Conservation (phyloP, 2,888 invertebrate species). For the Caenorhabditis macrosperma region DNA sequence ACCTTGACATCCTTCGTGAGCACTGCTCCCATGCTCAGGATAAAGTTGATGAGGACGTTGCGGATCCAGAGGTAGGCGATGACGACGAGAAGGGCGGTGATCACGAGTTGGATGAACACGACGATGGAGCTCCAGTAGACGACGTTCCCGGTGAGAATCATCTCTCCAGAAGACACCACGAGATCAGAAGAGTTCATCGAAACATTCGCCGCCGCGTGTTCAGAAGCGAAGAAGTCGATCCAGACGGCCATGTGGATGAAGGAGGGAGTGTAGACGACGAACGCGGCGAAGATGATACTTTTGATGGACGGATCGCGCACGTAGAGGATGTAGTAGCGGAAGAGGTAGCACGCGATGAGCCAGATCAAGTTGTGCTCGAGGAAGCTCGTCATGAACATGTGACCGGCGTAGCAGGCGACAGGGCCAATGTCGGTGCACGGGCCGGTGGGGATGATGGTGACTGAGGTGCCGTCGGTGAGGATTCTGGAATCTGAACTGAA, state of each 20-base stretch:
- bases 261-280: slow-evolving; percentile 34
- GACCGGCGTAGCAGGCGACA: slow-evolving; percentile 38
- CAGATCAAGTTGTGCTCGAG: slow-evolving; percentile 50
- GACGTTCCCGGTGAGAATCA: slow-evolving; percentile 20
- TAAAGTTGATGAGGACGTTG: slow-evolving; percentile 40
- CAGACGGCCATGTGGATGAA: slow-evolving; percentile 41
- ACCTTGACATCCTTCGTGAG: slow-evolving; percentile 33
- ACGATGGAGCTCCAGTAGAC: slow-evolving; percentile 45
- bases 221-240: slow-evolving; percentile 34
- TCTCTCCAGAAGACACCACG: not conserved
- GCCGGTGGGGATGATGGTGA: slow-evolving; percentile 29
- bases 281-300: slow-evolving; percentile 35
- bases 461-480: slow-evolving; percentile 30
- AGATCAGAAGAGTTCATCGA: not conserved
- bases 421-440: slow-evolving; percentile 27
- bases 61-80: slow-evolving; percentile 41
- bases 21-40: slow-evolving; percentile 38
- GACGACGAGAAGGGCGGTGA: slow-evolving; percentile 29
- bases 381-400: slow-evolving; percentile 48
- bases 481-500: too few relatives aligned
- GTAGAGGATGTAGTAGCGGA: slow-evolving; percentile 48
- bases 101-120: slow-evolving; percentile 26
- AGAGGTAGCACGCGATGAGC: slow-evolving; percentile 53
- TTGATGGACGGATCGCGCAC: slow-evolving; percentile 46
- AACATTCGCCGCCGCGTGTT: not conserved